A percentile compares a stretch with the other conserved stretches of the same genome.
Conservation (phyloP, 1,140 invertebrate genomes). For the Drosophila oshimai region DNA sequence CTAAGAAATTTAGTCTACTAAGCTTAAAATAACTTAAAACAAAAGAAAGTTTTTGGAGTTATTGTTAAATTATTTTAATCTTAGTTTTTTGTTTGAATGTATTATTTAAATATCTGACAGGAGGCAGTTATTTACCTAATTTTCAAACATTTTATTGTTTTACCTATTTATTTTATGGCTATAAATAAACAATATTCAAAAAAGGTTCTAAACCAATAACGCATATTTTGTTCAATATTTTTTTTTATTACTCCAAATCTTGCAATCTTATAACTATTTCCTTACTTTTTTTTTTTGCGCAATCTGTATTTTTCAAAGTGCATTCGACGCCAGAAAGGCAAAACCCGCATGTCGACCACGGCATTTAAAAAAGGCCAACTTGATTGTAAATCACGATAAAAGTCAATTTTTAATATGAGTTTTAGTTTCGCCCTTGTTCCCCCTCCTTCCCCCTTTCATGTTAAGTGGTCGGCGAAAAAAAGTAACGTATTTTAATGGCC, state of each 20-base stretch:
- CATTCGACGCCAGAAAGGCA: slow-evolving; percentile 20
- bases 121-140: too few species aligned
- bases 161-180: too few species aligned
- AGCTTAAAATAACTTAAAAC: too few species aligned
- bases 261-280: background rate
- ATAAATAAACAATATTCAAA: too few species aligned
- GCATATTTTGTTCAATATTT: too few species aligned
- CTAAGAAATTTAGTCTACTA: background rate
- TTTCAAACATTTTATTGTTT: too few species aligned
- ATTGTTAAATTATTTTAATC: too few species aligned
- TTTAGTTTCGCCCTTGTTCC: slow-evolving; percentile 62
- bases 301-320: slow-evolving; percentile 2
- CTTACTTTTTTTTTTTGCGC: background rate
- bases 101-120: too few species aligned
- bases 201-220: too few species aligned
- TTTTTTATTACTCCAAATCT: too few species aligned
- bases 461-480: slow-evolving; percentile 47
- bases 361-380: slow-evolving; percentile 78
- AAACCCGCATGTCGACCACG: slow-evolving; percentile 73
- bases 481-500: slow-evolving; percentile 72
- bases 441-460: background rate
- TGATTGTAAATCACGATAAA: slow-evolving; percentile 81
- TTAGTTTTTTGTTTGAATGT: too few species aligned
- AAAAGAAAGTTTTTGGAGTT: too few species aligned
- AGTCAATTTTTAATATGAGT: slow-evolving; percentile 81